Percentiles rank a stretch among this genome's conserved stretches.
Evolutionary conservation across 2,113 vertebrate species (phyloP).

Genomic region (Alligator mississippiensis): DNA sequence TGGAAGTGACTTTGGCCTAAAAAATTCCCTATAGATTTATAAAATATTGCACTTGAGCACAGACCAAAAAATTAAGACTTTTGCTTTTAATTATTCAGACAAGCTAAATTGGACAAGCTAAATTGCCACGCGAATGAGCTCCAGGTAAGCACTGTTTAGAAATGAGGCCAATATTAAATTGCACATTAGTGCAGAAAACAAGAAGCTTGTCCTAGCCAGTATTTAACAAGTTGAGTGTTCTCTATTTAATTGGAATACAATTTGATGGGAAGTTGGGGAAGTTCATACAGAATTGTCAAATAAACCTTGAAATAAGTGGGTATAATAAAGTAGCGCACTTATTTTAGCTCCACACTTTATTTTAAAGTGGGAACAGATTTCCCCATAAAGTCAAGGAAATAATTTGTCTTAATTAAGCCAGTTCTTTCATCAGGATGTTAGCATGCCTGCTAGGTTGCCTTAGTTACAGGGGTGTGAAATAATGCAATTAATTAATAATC

Average conservation of each 20-base stretch:
- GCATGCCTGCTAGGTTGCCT: fast-evolving
- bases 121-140: background rate
- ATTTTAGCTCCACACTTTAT: background rate
- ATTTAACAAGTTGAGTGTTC: background rate
- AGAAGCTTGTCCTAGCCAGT: background rate
- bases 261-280: background rate
- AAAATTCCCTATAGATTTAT: background rate
- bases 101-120: background rate
- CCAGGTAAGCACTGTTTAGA: background rate
- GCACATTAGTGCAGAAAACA: background rate
- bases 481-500: background rate
- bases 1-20: background rate
- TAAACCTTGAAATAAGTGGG: background rate
- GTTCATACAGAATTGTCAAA: no score
- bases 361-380: background rate
- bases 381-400: background rate
- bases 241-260: background rate
- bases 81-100: background rate
- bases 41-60: background rate
- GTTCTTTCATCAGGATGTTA: background rate
- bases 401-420: background rate
- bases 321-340: background rate
- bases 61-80: background rate
- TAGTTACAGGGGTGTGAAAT: background rate
- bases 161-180: background rate